A percentile compares a stretch with the other conserved stretches of the same genome.
Evolutionary conservation across 2,113 vertebrate genomes (phyloP).

Genomic region (Paralichthys olivaceus): DNA sequence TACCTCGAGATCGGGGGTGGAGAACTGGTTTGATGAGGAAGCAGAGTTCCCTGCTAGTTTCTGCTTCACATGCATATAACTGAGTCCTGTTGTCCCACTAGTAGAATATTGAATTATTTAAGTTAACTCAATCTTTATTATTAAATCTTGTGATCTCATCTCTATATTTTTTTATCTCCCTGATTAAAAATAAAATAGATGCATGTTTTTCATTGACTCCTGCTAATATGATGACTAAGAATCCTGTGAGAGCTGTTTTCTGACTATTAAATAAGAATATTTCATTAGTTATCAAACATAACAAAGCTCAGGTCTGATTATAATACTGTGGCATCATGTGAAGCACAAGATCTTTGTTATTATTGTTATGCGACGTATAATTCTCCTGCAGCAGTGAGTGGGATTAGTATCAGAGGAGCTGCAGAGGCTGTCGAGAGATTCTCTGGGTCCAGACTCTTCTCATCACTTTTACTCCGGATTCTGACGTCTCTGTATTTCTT

Average conservation of each 20-base stretch:
- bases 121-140: slow-evolving; percentile 23
- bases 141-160: slow-evolving; percentile 12
- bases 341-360: slow-evolving; percentile 16
- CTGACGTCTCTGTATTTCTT: slow-evolving; percentile 3
- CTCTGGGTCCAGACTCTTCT: slow-evolving; percentile 14
- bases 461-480: slow-evolving; percentile 41
- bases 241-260: not conserved
- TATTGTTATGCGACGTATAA: not conserved
- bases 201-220: not conserved
- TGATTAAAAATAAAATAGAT: not conserved
- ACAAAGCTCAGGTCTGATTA: slow-evolving; percentile 4
- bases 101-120: slow-evolving; percentile 24
- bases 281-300: slow-evolving; percentile 22
- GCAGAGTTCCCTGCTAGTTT: slow-evolving; percentile 60
- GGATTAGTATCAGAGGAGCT: not conserved
- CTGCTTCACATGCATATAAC: slow-evolving; percentile 52
- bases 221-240: not conserved
- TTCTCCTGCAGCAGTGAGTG: not conserved
- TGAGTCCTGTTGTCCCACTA: slow-evolving; percentile 8
- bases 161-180: not conserved
- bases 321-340: not conserved
- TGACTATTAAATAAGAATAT: slow-evolving; percentile 19
- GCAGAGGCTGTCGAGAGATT: not conserved
- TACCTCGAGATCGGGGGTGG: slow-evolving; percentile 66
- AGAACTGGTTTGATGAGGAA: slow-evolving; percentile 62